Conservation (phyloP, 1,140 invertebrate genomes). For the Harpegnathos saltator region DNA sequence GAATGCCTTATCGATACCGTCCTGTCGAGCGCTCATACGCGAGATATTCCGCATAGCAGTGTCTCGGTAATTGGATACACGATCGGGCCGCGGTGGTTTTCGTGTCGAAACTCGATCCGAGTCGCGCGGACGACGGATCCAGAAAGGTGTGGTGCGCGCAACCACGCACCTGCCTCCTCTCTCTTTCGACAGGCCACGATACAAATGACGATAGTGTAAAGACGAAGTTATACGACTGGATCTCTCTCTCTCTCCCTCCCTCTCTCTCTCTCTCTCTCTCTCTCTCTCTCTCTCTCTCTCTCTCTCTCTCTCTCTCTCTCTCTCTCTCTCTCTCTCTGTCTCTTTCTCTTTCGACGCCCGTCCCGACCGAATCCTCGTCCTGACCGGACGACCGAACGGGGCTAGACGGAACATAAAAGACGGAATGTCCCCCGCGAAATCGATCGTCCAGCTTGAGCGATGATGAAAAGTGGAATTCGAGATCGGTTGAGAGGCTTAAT, state of each 20-base stretch:
- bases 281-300: too few relatives aligned
- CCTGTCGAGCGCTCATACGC: slow-evolving; percentile 40
- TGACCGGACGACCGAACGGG: not conserved
- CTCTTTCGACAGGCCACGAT: slow-evolving; percentile 58
- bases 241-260: too few relatives aligned
- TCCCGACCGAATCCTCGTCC: not conserved
- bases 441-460: not conserved
- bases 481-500: not conserved
- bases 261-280: too few relatives aligned
- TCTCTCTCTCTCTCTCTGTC: too few relatives aligned
- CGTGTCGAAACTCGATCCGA: slow-evolving; percentile 66
- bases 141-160: slow-evolving; percentile 7
- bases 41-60: slow-evolving; percentile 47
- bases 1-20: slow-evolving; percentile 55
- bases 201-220: slow-evolving; percentile 53
- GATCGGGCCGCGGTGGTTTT: slow-evolving; percentile 61
- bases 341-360: slow-evolving; percentile 31
- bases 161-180: slow-evolving; percentile 27
- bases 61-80: slow-evolving; percentile 65
- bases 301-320: too few relatives aligned
- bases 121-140: slow-evolving; percentile 36
- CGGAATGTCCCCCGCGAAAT: not conserved
- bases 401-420: not conserved
- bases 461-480: not conserved
- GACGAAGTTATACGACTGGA: slow-evolving; percentile 7